Percentiles rank a stretch among this genome's conserved stretches.
Evolutionary conservation across 2,113 vertebrate species (phyloP).

Genomic region (Brachyistius frenatus): DNA sequence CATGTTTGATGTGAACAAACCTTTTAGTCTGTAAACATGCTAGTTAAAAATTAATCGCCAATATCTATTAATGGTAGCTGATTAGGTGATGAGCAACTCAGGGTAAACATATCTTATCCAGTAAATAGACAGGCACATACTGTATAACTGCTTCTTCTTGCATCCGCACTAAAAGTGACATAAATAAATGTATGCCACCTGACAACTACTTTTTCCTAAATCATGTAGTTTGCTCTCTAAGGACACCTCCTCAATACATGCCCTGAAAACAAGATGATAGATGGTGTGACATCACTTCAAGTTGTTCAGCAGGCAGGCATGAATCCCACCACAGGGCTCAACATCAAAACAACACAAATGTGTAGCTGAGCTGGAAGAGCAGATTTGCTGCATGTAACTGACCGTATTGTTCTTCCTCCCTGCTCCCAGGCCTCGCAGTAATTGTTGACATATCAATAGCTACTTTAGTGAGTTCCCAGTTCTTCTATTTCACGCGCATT

Average conservation of each 20-base stretch:
- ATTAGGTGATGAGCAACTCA: conserved; percentile 39
- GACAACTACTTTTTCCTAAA: not conserved
- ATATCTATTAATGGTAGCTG: conserved; percentile 37
- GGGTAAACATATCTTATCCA: conserved; percentile 2
- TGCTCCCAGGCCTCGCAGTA: not conserved
- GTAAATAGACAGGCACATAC: not conserved
- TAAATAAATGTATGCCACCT: not conserved
- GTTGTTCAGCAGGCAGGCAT: not conserved
- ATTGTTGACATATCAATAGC: conserved; percentile 20
- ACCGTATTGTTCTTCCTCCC: conserved; percentile 15
- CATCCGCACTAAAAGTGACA: not conserved
- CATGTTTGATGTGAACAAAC: conserved; percentile 16
- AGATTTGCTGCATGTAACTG: not conserved
- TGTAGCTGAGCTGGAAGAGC: not conserved
- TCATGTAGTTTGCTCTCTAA: conserved; percentile 18
- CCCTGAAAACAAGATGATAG: conserved; percentile 15
- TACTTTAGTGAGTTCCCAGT: not conserved
- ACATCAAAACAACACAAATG: conserved; percentile 14
- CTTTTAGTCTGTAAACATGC: conserved; percentile 51
- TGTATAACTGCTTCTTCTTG: not conserved
- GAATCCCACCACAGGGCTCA: not conserved
- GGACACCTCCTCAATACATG: conserved; percentile 27
- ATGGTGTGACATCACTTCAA: conserved; percentile 6
- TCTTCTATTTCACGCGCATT: conserved; percentile 22
- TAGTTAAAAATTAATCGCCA: conserved; percentile 28